phyloP scores from a whole-genome alignment of 2,797 vertebrate genomes.

The Gouania willdenowi region DNA sequence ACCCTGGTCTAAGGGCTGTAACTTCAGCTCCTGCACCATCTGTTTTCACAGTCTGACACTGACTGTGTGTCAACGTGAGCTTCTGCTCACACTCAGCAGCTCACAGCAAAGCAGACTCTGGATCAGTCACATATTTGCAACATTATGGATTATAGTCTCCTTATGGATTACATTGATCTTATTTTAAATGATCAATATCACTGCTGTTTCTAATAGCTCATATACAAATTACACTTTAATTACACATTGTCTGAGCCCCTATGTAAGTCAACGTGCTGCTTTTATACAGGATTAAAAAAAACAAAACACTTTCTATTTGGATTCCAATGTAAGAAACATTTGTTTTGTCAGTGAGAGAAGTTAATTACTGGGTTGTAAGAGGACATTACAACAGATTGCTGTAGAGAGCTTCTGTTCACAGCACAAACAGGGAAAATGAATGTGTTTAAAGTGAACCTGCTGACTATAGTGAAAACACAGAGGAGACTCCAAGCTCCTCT shows the following conservation, averaged over 20 bases:
- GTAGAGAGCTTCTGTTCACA: constrained; percentile 61
- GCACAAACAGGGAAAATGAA: constrained; percentile 54
- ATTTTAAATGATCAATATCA: constrained; percentile 52
- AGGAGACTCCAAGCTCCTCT: constrained; percentile 34
- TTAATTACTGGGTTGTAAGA: constrained; percentile 60
- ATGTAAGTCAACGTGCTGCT: constrained; percentile 16
- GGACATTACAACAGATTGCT: constrained; percentile 55
- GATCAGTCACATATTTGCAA: constrained; percentile 23
- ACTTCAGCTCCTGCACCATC: constrained; percentile 50
- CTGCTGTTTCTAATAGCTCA: constrained; percentile 43
- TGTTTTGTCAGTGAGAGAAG: constrained; percentile 56
- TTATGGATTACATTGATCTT: too few relatives aligned
- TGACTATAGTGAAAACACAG: constrained; percentile 49
- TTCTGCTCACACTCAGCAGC: constrained; percentile 40
- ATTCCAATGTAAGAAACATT: constrained; percentile 52
- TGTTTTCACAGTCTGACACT: constrained; percentile 44
- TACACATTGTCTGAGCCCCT: constrained; percentile 52
- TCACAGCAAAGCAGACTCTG: constrained; percentile 6
- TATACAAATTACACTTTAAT: constrained; percentile 61
- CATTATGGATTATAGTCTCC: too few relatives aligned
- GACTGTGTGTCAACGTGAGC: constrained; percentile 39
- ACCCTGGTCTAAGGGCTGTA: too few relatives aligned
- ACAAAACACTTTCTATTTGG: constrained; percentile 48
- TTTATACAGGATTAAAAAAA: constrained; percentile 47
- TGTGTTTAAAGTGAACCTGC: constrained; percentile 58